Evolutionary conservation across 2,888 invertebrate species (phyloP), one percentile per base, ranked within the genome.

Genomic region (Psylliodes chrysocephalus): DNA sequence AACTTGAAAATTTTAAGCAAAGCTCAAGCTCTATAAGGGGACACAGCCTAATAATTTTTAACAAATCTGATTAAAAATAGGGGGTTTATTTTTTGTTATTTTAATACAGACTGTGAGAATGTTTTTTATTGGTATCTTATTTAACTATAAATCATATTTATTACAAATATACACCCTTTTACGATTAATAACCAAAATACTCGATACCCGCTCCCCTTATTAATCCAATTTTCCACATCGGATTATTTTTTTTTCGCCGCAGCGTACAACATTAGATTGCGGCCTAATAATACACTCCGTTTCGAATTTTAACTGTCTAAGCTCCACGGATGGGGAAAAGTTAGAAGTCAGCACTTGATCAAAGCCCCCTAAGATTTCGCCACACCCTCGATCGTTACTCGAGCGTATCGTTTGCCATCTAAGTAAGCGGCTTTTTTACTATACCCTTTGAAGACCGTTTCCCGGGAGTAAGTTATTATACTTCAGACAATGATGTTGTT

Each of bases 351-450:
- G 77, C 77, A 77, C 77, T 76, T 73, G 78, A 79, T 78, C 77
- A 74, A 74, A 73, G 73, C 73, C 73, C 74, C 71, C 66, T 65
- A 69, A 71, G 72, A 66, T 70, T 70, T 73, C 73, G 76, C 74
- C 75, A 75, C 76, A 73, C 76, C 78, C 77, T 75, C 70, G 67
- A 64, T 63, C 69, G 69, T 77, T 77, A 79, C 78, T 80, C 79
- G 79, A 81, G 79, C 81, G 78, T 79, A 81, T 79, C 81, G 78
- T 73, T 75, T 76, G 77, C 75, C 77, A 78, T 79, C 78, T 77
- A 60, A 64, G 60, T 64, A 60, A 78, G 77, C 78, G 75, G 73
- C 73, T 73, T 75, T 74, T 73, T 77, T 78, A 79, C 78, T 79
- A 78, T 68, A 68, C 63, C 65, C 64, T 64, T 60, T 64, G 55